Evolutionary conservation across 2,888 invertebrate genomes (phyloP).

Genomic region (Gastracanthus pulcherrimus): DNA sequence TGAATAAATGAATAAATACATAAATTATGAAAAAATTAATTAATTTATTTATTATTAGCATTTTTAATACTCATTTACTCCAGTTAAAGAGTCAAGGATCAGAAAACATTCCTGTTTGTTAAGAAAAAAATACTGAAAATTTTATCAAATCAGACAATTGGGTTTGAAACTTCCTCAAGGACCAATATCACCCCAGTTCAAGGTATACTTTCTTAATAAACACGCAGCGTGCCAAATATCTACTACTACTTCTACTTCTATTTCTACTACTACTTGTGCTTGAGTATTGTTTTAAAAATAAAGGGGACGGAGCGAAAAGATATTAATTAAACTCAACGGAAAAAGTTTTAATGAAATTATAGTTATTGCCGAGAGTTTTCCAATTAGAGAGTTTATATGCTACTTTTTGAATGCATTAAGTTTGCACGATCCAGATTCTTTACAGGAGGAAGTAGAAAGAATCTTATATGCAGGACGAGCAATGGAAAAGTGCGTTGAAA

Average conservation of each 20-base stretch:
- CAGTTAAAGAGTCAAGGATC: not conserved
- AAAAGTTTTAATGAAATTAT: conserved; percentile 49
- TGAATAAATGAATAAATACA: too few relatives aligned
- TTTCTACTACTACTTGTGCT: conserved; percentile 29
- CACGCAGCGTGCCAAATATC: conserved; percentile 28
- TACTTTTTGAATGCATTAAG: conserved; percentile 18
- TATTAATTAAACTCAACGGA: conserved; percentile 36
- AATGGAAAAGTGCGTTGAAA: not conserved
- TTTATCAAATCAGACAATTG: not conserved
- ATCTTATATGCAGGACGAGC: too few relatives aligned
- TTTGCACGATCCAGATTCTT: conserved; percentile 5
- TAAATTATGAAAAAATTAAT: too few relatives aligned
- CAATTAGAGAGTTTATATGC: conserved; percentile 24
- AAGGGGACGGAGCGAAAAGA: not conserved
- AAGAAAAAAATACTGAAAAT: not conserved
- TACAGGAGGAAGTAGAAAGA: not conserved
- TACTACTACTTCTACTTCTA: conserved; percentile 27
- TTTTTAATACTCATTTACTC: too few relatives aligned
- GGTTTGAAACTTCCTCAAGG: not conserved
- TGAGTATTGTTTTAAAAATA: conserved; percentile 13
- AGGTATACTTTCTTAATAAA: conserved; percentile 1
- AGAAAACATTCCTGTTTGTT: not conserved
- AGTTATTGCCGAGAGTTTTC: conserved; percentile 27
- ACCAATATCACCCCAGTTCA: conserved; percentile 16
- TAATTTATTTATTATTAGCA: too few relatives aligned